phyloP scores from a whole-genome alignment of 2,888 invertebrate genomes.

The Helleia helle region DNA sequence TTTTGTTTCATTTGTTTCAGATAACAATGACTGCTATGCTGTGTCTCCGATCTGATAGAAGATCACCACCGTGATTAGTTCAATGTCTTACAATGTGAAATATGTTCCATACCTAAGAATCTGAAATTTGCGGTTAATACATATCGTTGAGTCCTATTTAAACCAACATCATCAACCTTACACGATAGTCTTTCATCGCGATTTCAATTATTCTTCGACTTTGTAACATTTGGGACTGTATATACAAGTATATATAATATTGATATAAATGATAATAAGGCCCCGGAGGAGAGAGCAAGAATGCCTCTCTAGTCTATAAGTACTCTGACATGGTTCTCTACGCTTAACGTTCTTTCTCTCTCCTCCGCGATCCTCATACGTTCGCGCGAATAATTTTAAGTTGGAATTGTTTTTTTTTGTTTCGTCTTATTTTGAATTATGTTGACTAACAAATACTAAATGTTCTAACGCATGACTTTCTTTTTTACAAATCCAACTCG shows the following conservation, averaged over 20 bases:
- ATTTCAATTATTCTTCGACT: slow-evolving; percentile 38
- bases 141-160: slow-evolving; percentile 32
- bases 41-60: not conserved
- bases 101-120: slow-evolving; percentile 24
- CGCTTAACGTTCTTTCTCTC: slow-evolving; percentile 52
- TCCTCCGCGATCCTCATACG: slow-evolving; percentile 41
- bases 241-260: slow-evolving; percentile 22
- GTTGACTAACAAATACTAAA: slow-evolving; percentile 71
- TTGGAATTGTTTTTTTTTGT: slow-evolving; percentile 27
- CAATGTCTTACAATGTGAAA: not conserved
- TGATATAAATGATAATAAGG: slow-evolving; percentile 37
- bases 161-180: slow-evolving; percentile 18
- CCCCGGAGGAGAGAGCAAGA: slow-evolving; percentile 50
- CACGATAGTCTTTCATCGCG: slow-evolving; percentile 51
- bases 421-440: slow-evolving; percentile 52
- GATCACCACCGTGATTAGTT: not conserved
- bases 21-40: not conserved
- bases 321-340: slow-evolving; percentile 41
- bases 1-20: slow-evolving; percentile 6
- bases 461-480: slow-evolving; percentile 64
- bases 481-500: slow-evolving; percentile 54
- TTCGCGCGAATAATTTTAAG: slow-evolving; percentile 34
- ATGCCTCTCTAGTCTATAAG: slow-evolving; percentile 44
- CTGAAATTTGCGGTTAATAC: slow-evolving; percentile 42
- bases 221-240: slow-evolving; percentile 30